A percentile compares a stretch with the other conserved stretches of the same genome.
phyloP scores from a whole-genome alignment of 2,888 invertebrate genomes.

The Crioceris asparagi region DNA sequence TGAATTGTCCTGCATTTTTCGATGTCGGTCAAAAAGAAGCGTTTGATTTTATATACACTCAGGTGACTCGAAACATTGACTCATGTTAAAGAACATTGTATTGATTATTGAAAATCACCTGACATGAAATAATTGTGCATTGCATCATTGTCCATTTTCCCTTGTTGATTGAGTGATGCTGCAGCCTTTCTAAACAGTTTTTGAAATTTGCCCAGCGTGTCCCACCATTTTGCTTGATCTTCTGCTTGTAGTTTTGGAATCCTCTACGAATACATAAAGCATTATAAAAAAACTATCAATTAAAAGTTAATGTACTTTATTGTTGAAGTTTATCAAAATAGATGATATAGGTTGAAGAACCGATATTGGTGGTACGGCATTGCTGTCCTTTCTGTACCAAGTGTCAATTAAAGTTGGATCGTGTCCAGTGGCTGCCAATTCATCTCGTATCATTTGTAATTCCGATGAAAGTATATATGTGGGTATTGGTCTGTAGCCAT shows the following conservation, averaged over 20 bases:
- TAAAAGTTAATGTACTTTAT: slow-evolving; percentile 57
- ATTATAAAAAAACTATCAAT: too few relatives aligned
- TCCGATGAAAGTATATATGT: slow-evolving; percentile 90
- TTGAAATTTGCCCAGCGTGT: slow-evolving; percentile 90
- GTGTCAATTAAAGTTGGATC: slow-evolving; percentile 77
- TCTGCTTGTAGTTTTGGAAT: slow-evolving; percentile 92
- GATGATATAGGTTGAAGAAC: slow-evolving; percentile 95
- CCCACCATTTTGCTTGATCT: slow-evolving; percentile 98
- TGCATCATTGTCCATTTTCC: slow-evolving; percentile 80
- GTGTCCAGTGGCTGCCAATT: slow-evolving; percentile 69
- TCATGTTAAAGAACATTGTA: too few relatives aligned
- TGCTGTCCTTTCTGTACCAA: slow-evolving; percentile 95
- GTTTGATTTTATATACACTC: too few relatives aligned
- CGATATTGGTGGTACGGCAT: slow-evolving; percentile 90
- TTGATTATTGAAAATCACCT: too few relatives aligned
- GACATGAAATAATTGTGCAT: slow-evolving; percentile 99
- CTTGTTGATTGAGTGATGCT: slow-evolving; percentile 68
- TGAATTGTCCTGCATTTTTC: too few relatives aligned
- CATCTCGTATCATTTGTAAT: slow-evolving; percentile 75
- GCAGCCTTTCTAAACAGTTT: slow-evolving; percentile 88
- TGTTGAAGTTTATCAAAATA: slow-evolving; percentile 93
- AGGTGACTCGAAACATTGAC: too few relatives aligned
- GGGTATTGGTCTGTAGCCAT: slow-evolving; percentile 95
- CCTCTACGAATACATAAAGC: slow-evolving; percentile 47
- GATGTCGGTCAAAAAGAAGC: too few relatives aligned